Evolutionary conservation across 2,888 invertebrate species (phyloP).

Genomic region (Drosophila anceps): DNA sequence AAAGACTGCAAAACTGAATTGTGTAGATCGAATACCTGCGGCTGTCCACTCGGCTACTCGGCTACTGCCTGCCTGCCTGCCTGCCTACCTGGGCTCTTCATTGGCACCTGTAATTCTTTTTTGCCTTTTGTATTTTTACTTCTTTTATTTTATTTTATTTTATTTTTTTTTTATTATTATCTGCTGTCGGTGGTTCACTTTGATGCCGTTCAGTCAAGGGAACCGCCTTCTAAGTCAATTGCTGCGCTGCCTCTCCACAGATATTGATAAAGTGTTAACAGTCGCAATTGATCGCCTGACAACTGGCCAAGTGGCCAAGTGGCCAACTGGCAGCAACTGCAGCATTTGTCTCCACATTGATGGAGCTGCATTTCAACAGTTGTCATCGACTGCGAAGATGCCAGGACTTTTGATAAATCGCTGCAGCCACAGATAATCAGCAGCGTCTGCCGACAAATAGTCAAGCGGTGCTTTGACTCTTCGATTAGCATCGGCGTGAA

Average conservation of each 20-base stretch:
- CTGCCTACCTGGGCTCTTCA: conserved; percentile 34
- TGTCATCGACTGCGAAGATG: conserved; percentile 28
- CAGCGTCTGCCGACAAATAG: conserved; percentile 22
- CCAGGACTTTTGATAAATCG: conserved; percentile 42
- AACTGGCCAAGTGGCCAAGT: conserved; percentile 1
- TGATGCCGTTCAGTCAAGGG: conserved; percentile 59
- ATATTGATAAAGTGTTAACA: conserved; percentile 66
- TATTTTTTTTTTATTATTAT: conserved; percentile 48
- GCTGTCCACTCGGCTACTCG: conserved; percentile 24
- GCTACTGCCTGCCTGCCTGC: conserved; percentile 6
- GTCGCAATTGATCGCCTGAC: conserved; percentile 49
- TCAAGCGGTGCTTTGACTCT: not conserved
- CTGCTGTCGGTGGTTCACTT: conserved; percentile 60
- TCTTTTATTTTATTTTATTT: too few species aligned
- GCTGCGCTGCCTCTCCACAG: conserved; percentile 31
- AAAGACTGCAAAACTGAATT: conserved; percentile 13
- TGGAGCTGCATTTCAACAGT: conserved; percentile 52
- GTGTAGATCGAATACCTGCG: conserved; percentile 46
- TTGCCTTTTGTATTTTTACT: conserved; percentile 9
- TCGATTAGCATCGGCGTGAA: not conserved
- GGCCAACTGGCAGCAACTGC: not conserved
- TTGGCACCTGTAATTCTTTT: conserved; percentile 56
- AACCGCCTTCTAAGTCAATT: conserved; percentile 55
- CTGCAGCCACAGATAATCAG: conserved; percentile 41
- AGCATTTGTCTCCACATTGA: conserved; percentile 63